Conservation (phyloP, 1,140 invertebrate genomes). For the Eurosta solidaginis region DNA sequence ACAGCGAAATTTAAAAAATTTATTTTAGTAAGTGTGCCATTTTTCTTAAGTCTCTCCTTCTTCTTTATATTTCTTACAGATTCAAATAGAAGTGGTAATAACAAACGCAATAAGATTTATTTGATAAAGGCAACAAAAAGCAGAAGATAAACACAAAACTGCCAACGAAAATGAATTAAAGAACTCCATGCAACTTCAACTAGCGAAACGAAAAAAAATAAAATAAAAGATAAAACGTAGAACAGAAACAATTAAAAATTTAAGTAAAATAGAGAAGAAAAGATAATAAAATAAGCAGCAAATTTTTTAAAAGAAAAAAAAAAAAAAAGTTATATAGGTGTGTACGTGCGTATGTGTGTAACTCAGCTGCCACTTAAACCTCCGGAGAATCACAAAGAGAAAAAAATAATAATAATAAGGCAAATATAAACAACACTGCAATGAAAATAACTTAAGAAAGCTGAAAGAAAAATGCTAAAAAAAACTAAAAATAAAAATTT, state of each 20-base stretch:
- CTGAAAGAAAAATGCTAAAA: neutral
- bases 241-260: neutral
- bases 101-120: constrained; percentile 1
- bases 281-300: neutral
- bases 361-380: constrained; percentile 10
- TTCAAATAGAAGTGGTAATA: neutral
- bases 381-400: constrained; percentile 11
- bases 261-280: neutral
- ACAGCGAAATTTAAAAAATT: no score
- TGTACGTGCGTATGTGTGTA: neutral
- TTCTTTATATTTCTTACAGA: neutral
- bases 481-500: no score
- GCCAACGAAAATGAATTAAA: constrained; percentile 16
- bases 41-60: neutral
- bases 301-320: neutral
- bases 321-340: neutral
- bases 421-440: neutral
- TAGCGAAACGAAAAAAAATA: neutral
- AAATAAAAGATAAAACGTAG: neutral
- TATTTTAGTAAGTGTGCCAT: no score
- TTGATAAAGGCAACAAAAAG: neutral
- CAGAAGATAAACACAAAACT: neutral
- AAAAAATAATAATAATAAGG: neutral
- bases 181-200: neutral
- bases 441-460: neutral